Percentiles rank a stretch among this genome's conserved stretches.
phyloP scores from a whole-genome alignment of 2,113 vertebrate species.

The Micronycteris hirsuta region DNA sequence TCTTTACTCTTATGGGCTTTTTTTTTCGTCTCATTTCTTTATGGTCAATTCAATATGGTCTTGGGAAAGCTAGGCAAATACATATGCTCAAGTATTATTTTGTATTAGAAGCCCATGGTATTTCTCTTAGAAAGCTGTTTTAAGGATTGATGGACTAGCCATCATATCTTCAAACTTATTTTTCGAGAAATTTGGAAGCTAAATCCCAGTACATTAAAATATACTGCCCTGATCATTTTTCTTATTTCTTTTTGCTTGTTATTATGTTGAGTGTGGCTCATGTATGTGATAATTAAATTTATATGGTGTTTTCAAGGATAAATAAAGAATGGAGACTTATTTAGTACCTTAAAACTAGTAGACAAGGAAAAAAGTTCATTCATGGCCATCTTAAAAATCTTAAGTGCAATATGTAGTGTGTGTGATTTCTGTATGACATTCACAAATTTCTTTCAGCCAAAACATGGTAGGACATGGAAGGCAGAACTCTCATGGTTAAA shows the following conservation, averaged over 20 bases:
- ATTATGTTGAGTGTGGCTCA: neutral
- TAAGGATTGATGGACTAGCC: neutral
- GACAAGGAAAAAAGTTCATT: neutral
- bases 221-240: neutral
- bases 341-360: neutral
- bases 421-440: neutral
- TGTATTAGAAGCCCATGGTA: neutral
- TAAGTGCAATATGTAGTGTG: neutral
- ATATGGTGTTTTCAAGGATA: neutral
- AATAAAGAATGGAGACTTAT: conserved; percentile 19
- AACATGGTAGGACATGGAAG: neutral
- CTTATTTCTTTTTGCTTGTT: conserved; percentile 18
- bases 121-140: neutral
- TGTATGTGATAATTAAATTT: neutral
- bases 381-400: neutral
- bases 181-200: neutral
- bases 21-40: neutral
- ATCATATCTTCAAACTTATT: neutral
- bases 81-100: neutral
- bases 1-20: neutral
- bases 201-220: neutral
- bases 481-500: neutral
- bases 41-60: neutral
- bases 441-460: neutral
- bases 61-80: neutral